A percentile compares a stretch with the other conserved stretches of the same genome.
phyloP scores from a whole-genome alignment of 2,888 invertebrate genomes.

The Tipula lateralis region DNA sequence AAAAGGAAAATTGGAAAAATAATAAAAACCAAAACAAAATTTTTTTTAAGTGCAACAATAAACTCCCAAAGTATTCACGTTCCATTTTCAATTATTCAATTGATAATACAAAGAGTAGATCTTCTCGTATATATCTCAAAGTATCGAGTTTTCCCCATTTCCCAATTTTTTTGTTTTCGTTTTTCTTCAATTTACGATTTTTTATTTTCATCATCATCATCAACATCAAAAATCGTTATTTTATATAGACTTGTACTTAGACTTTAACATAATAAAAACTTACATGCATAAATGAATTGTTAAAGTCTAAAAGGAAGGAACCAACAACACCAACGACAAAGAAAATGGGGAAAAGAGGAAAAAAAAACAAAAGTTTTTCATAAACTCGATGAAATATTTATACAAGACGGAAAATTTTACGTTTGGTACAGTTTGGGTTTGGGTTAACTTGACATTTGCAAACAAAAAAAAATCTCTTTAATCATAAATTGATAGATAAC shows the following conservation, averaged over 20 bases:
- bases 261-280: not conserved
- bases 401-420: not conserved
- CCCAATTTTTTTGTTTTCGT: not conserved
- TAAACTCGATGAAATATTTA: not conserved
- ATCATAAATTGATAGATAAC: not conserved
- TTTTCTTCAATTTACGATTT: not conserved
- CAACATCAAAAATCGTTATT: not conserved
- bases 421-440: not conserved
- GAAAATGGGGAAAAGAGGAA: not conserved
- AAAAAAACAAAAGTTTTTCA: not conserved
- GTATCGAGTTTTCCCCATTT: not conserved
- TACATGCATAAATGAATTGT: not conserved
- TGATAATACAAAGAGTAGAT: not conserved
- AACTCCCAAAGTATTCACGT: not conserved
- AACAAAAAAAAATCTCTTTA: not conserved
- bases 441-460: not conserved
- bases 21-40: not conserved
- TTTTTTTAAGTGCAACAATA: not conserved
- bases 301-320: not conserved
- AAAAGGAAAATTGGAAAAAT: not conserved
- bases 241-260: not conserved
- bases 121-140: not conserved
- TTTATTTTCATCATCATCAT: not conserved
- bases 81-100: not conserved
- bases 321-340: not conserved